phyloP scores from a whole-genome alignment of 2,888 invertebrate species.

The Lasius platythorax region DNA sequence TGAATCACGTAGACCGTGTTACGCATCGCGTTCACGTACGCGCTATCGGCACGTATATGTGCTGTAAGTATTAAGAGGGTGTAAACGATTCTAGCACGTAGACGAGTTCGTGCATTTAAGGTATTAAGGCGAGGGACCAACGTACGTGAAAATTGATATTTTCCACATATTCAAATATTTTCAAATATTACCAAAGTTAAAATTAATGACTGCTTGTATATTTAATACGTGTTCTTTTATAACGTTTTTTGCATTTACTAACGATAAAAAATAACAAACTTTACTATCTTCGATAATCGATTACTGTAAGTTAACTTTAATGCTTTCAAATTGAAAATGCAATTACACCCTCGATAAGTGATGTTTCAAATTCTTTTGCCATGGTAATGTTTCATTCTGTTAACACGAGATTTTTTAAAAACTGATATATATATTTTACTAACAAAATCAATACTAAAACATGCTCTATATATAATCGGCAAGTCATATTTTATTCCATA shows the following conservation, averaged over 20 bases:
- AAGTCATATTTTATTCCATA: neutral
- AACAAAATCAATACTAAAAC: neutral
- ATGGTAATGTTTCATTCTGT: neutral
- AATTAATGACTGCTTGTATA: neutral
- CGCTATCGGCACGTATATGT: slow-evolving; percentile 40
- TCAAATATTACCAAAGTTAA: neutral
- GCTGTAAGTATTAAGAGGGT: slow-evolving; percentile 50
- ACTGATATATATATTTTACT: neutral
- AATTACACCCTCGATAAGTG: neutral
- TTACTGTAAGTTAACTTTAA: neutral
- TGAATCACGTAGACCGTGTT: slow-evolving; percentile 8
- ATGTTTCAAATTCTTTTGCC: neutral
- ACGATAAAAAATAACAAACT: neutral
- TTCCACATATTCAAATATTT: slow-evolving; percentile 31
- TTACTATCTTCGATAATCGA: neutral
- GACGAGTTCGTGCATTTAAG: slow-evolving; percentile 36
- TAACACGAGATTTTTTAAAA: neutral
- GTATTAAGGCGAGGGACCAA: slow-evolving; percentile 33
- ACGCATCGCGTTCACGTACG: slow-evolving; percentile 44
- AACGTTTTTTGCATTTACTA: neutral
- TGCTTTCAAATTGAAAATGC: neutral
- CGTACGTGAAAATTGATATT: slow-evolving; percentile 47
- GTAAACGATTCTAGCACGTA: slow-evolving; percentile 54
- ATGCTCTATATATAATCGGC: neutral
- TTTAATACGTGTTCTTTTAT: neutral